Conservation (phyloP, 2,888 invertebrate species). For the Abscondita cerata region DNA sequence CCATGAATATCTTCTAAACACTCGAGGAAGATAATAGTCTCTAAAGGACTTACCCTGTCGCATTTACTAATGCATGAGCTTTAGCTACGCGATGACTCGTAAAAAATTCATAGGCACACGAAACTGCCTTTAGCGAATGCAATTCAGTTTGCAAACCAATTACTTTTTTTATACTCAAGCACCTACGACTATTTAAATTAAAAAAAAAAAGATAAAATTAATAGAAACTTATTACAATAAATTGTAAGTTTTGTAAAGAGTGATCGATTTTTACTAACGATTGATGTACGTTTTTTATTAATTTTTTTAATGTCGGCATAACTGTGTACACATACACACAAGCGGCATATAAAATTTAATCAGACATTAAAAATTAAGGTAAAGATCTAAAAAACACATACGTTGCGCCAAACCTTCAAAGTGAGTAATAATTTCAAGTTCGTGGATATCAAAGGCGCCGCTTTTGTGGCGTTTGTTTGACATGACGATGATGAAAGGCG, state of each 20-base stretch:
- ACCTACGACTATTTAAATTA: background rate
- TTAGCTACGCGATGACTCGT: slow-evolving; percentile 21
- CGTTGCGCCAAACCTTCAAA: slow-evolving; percentile 37
- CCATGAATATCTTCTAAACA: background rate
- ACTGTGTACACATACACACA: background rate
- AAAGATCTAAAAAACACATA: slow-evolving; percentile 21
- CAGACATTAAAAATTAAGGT: slow-evolving; percentile 15
- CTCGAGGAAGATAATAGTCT: slow-evolving; percentile 13
- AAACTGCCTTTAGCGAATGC: slow-evolving; percentile 27
- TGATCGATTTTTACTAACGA: too few relatives aligned
- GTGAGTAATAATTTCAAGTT: slow-evolving; percentile 44
- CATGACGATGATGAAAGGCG: slow-evolving; percentile 30
- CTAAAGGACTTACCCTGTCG: slow-evolving; percentile 23
- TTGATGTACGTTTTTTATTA: too few relatives aligned
- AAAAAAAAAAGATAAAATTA: background rate
- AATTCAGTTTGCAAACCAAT: slow-evolving; percentile 21
- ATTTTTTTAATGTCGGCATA: background rate
- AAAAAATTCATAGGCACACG: slow-evolving; percentile 28
- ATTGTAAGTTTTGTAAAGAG: too few relatives aligned
- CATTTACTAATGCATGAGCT: slow-evolving; percentile 31
- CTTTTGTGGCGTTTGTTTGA: slow-evolving; percentile 34
- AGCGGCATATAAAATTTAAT: slow-evolving; percentile 20
- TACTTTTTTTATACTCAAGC: slow-evolving; percentile 3
- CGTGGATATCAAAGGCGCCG: slow-evolving; percentile 44
- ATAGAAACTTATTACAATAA: too few relatives aligned